A percentile compares a stretch with the other conserved stretches of the same genome.
Evolutionary conservation across 1,140 invertebrate species (phyloP).

Genomic region (Atta colombica): DNA sequence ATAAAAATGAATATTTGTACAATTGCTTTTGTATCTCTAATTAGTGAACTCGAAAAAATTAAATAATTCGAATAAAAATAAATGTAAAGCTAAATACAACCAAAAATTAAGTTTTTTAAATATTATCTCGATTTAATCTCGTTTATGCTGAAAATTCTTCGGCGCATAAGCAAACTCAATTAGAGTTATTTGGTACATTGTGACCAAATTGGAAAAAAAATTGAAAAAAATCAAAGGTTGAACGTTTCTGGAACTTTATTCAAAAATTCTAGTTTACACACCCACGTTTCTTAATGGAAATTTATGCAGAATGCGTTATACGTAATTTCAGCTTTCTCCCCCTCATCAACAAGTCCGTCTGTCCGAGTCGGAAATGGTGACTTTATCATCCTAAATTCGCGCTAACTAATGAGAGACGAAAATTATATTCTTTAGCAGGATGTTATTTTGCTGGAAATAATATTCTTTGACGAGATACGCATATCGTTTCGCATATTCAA

Average conservation of each 20-base stretch:
- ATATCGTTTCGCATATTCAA: constrained; percentile 11
- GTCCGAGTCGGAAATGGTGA: constrained; percentile 60
- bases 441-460: constrained; percentile 22
- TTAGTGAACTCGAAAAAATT: constrained; percentile 35
- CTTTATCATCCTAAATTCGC: constrained; percentile 58
- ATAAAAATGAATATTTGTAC: constrained; percentile 32
- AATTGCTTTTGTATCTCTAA: constrained; percentile 4
- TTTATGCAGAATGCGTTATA: constrained; percentile 56
- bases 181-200: constrained; percentile 5
- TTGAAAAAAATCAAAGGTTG: constrained; percentile 12
- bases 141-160: not conserved
- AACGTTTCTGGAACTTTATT: constrained; percentile 49
- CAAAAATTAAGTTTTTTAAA: not conserved
- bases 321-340: constrained; percentile 56
- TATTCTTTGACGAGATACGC: constrained; percentile 26
- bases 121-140: not conserved
- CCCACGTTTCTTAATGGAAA: constrained; percentile 56
- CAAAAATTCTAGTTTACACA: constrained; percentile 63
- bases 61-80: constrained; percentile 18
- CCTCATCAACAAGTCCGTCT: constrained; percentile 62
- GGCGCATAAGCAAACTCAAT: not conserved
- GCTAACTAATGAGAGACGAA: constrained; percentile 55
- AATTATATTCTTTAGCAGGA: constrained; percentile 50
- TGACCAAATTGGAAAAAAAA: not conserved
- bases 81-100: not conserved